phyloP scores from a whole-genome alignment of 2,113 vertebrate genomes.

The Albula glossodonta region DNA sequence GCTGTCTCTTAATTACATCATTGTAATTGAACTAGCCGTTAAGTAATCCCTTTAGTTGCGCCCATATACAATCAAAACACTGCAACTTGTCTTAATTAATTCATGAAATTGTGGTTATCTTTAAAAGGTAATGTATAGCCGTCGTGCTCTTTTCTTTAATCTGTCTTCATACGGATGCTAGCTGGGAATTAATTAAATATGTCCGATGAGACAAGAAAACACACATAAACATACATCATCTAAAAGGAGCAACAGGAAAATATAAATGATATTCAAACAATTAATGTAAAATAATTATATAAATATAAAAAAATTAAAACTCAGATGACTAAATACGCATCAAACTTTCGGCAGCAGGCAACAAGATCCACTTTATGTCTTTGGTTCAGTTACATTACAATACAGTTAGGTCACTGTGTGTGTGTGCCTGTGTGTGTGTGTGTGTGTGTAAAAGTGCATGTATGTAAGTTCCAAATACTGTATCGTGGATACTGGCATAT shows the following conservation, averaged over 20 bases:
- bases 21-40: conserved; percentile 32
- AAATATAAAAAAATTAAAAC: neutral
- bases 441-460: neutral
- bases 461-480: too few species aligned
- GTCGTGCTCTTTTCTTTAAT: neutral
- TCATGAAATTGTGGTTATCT: conserved; percentile 26
- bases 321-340: neutral
- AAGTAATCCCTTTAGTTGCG: conserved; percentile 62
- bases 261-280: neutral
- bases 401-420: neutral
- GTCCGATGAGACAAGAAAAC: neutral
- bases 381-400: neutral
- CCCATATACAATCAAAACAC: conserved; percentile 24
- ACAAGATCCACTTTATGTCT: neutral
- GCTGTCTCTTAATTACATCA: conserved; percentile 64
- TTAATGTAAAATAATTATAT: neutral
- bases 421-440: neutral
- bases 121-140: neutral
- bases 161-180: neutral
- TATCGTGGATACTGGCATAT: neutral
- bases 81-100: conserved; percentile 47
- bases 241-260: too few species aligned
- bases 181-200: neutral
- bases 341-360: neutral
- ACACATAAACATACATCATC: neutral